phyloP scores from a whole-genome alignment of 1,140 invertebrate species.

The Drosophila tristis region DNA sequence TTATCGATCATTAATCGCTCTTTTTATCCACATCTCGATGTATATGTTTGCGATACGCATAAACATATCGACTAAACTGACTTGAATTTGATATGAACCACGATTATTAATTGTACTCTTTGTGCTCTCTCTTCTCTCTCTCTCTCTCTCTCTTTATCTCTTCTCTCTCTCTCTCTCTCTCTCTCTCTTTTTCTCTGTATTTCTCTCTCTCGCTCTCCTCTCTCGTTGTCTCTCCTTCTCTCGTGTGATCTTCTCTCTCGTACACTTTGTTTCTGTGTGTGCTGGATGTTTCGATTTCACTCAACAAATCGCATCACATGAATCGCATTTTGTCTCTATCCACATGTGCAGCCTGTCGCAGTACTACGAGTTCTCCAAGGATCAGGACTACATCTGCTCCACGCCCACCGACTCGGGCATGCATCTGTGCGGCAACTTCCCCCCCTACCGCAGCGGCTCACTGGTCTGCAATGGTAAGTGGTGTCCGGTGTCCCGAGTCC shows the following conservation, averaged over 20 bases:
- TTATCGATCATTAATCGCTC: conserved; percentile 27
- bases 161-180: conserved; percentile 30
- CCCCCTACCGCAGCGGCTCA: conserved; percentile 90
- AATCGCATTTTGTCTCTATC: conserved; percentile 40
- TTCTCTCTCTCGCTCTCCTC: conserved; percentile 15
- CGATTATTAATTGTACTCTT: conserved; percentile 49
- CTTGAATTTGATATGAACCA: conserved; percentile 33
- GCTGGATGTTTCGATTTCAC: conserved; percentile 49
- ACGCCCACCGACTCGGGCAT: conserved; percentile 96
- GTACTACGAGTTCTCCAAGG: conserved; percentile 93
- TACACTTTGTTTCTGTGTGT: conserved; percentile 57
- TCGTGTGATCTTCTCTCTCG: conserved; percentile 42
- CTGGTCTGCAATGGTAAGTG: conserved; percentile 88
- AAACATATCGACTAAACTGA: conserved; percentile 42
- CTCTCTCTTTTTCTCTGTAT: conserved; percentile 19
- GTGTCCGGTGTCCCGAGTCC: too few relatives aligned
- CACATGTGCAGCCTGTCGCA: conserved; percentile 86
- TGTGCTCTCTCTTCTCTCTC: conserved; percentile 37
- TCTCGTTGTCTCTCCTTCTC: conserved; percentile 23
- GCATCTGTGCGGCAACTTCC: conserved; percentile 95
- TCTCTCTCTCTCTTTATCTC: conserved; percentile 31
- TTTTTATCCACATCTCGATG: conserved; percentile 51
- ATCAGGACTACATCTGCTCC: conserved; percentile 99
- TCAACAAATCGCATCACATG: conserved; percentile 50
- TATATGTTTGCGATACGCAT: conserved; percentile 57